Evolutionary conservation across 2,888 invertebrate genomes (phyloP).

Genomic region (Asteroscopus sphinx): DNA sequence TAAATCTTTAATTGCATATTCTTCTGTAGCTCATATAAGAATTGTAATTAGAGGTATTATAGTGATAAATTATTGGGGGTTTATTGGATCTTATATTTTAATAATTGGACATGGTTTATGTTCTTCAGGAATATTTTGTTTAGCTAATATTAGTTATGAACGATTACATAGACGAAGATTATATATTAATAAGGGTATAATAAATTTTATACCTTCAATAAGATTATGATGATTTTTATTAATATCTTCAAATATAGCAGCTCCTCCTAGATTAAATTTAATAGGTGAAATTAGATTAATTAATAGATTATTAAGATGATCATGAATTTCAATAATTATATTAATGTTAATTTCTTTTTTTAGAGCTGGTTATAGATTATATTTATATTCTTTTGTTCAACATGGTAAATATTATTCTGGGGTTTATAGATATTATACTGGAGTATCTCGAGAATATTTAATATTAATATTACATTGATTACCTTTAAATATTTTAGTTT

Average conservation of each 20-base stretch:
- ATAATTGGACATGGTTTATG: conserved; percentile 92
- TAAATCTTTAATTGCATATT: conserved; percentile 93
- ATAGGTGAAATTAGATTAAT: conserved; percentile 91
- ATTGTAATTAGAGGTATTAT: conserved; percentile 90
- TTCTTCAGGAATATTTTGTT: conserved; percentile 92
- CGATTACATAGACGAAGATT: conserved; percentile 90
- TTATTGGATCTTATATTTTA: conserved; percentile 87
- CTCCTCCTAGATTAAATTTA: conserved; percentile 92
- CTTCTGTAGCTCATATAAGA: conserved; percentile 93
- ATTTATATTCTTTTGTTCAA: conserved; percentile 91
- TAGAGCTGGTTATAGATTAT: conserved; percentile 91
- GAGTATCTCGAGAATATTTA: conserved; percentile 89
- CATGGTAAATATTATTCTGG: conserved; percentile 89
- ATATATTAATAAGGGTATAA: conserved; percentile 91
- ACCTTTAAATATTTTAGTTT: conserved; percentile 91
- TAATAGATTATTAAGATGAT: conserved; percentile 89
- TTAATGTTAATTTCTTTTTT: conserved; percentile 91
- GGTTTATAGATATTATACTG: conserved; percentile 84
- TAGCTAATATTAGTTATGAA: conserved; percentile 91
- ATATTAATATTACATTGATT: conserved; percentile 91
- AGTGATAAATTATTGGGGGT: conserved; percentile 88
- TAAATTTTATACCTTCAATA: conserved; percentile 90
- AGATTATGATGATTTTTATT: conserved; percentile 92
- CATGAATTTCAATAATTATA: conserved; percentile 83
- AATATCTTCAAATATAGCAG: conserved; percentile 91